Percentiles rank a stretch among this genome's conserved stretches.
phyloP scores from a whole-genome alignment of 2,888 invertebrate species.

The Agriopis aurantiaria region DNA sequence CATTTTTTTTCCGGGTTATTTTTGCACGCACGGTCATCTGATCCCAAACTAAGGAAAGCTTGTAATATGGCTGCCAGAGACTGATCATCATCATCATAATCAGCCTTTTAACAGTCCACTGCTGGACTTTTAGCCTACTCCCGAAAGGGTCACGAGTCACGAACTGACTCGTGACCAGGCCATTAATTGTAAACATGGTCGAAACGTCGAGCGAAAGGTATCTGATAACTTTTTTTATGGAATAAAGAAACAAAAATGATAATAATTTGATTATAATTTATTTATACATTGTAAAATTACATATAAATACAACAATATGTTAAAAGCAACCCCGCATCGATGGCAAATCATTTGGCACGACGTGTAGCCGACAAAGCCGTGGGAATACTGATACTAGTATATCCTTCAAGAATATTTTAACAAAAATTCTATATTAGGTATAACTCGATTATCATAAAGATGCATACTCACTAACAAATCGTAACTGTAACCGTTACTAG shows the following conservation, averaged over 20 bases:
- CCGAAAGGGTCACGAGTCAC: too few relatives aligned
- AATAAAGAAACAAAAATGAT: background rate
- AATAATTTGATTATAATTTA: slow-evolving; percentile 62
- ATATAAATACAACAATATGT: slow-evolving; percentile 74
- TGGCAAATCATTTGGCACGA: slow-evolving; percentile 85
- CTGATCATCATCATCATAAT: background rate
- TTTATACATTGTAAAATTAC: slow-evolving; percentile 75
- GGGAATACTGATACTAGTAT: slow-evolving; percentile 27
- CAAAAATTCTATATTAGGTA: background rate
- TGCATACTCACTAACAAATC: background rate
- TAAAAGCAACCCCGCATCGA: slow-evolving; percentile 65
- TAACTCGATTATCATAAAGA: background rate
- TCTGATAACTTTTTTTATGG: too few relatives aligned
- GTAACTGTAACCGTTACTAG: background rate
- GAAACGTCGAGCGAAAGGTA: too few relatives aligned
- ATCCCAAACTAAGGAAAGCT: too few relatives aligned
- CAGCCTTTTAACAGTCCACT: too few relatives aligned
- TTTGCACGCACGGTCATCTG: too few relatives aligned
- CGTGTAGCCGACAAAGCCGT: slow-evolving; percentile 65
- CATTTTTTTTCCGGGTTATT: too few relatives aligned
- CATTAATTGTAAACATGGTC: too few relatives aligned
- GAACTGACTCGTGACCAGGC: too few relatives aligned
- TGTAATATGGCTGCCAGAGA: too few relatives aligned
- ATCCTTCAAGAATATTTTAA: background rate
- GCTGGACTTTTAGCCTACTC: too few relatives aligned